These are phyloP conservation scores for Electrona antarctica DNA, from an alignment of 2,113 vertebrate genomes.

Conservation along the genomic window DNA sequence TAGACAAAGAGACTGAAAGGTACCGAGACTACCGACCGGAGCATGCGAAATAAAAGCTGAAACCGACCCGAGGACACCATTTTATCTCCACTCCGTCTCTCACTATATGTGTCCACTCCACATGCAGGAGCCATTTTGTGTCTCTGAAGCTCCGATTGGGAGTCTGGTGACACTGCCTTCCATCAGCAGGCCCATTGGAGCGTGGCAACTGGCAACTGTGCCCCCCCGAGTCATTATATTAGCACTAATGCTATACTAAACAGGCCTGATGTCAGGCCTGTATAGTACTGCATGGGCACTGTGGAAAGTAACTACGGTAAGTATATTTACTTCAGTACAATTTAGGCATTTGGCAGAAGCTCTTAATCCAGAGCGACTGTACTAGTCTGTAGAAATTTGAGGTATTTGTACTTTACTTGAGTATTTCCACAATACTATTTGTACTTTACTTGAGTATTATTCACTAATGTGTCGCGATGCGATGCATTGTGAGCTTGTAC, in stretches of 20 bases:
- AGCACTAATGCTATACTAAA: constrained; percentile 70
- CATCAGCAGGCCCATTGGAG: constrained; percentile 58
- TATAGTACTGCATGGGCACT: not conserved
- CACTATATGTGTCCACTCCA: not conserved
- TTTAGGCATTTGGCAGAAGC: too few relatives aligned
- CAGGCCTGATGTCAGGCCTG: constrained; percentile 63
- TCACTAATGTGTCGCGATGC: too few relatives aligned
- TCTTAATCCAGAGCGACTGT: too few relatives aligned
- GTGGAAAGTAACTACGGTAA: too few relatives aligned
- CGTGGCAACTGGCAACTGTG: constrained; percentile 58
- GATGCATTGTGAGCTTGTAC: too few relatives aligned
- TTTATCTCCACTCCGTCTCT: constrained; percentile 13
- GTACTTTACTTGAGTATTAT: too few relatives aligned
- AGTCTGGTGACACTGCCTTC: constrained; percentile 49
- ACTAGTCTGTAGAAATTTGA: too few relatives aligned
- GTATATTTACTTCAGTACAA: too few relatives aligned
- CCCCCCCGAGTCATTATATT: constrained; percentile 64
- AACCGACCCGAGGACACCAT: constrained; percentile 37
- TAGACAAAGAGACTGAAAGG: not conserved
- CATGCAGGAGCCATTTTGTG: constrained; percentile 65
- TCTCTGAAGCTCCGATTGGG: constrained; percentile 58
- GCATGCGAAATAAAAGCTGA: not conserved
- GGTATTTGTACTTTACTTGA: too few relatives aligned
- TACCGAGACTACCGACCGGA: not conserved
- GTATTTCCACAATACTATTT: too few relatives aligned